Conservation (phyloP, 2,797 vertebrate genomes). For the Dendrocincla fuliginosa region DNA sequence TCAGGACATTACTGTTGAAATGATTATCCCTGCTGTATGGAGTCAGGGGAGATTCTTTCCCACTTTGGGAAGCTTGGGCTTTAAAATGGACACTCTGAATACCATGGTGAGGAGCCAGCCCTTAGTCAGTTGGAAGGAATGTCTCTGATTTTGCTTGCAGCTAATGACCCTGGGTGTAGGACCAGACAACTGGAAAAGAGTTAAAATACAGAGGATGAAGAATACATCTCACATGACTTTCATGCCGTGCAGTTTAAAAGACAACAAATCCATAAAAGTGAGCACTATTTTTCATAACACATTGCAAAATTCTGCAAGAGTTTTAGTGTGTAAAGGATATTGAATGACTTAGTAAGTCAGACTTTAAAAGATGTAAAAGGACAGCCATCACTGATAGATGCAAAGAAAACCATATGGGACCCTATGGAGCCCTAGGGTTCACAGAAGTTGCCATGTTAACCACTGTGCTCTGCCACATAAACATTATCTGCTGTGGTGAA, state of each 20-base stretch:
- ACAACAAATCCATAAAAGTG: neutral
- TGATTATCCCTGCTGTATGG: neutral
- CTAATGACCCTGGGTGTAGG: neutral
- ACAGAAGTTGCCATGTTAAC: neutral
- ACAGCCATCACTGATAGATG: neutral
- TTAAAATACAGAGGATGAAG: neutral
- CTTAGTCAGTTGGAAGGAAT: neutral
- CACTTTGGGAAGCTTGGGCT: neutral
- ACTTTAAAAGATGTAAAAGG: neutral
- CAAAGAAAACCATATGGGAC: neutral
- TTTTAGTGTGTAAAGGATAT: neutral
- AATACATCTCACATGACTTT: neutral
- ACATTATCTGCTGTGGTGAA: neutral
- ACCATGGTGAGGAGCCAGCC: neutral
- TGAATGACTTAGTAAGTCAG: neutral
- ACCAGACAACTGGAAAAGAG: neutral
- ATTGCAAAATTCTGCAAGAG: neutral
- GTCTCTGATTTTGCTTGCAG: neutral
- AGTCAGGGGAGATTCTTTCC: neutral
- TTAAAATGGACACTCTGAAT: neutral
- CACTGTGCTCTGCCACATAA: neutral
- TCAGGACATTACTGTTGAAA: neutral
- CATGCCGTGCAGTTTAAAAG: neutral
- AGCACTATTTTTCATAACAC: neutral
- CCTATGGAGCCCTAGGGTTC: neutral